These are phyloP conservation scores for Germaria angustata DNA, from an alignment of 2,888 invertebrate genomes.

Conservation along the genomic window DNA sequence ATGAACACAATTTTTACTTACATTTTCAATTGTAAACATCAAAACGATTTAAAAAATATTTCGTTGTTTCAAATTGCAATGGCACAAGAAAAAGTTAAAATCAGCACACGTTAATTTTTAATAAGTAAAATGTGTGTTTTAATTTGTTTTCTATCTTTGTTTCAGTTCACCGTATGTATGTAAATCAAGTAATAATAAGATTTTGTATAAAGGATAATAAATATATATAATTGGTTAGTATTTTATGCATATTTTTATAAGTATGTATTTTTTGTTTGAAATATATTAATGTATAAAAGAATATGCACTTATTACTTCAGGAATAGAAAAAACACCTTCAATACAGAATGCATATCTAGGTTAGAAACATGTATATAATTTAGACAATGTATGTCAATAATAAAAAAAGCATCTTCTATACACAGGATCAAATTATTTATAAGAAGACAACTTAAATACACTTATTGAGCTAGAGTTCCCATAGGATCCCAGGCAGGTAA, in stretches of 20 bases:
- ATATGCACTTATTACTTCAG: conserved; percentile 11
- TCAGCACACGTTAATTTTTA: not conserved
- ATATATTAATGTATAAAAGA: conserved; percentile 32
- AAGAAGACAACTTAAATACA: conserved; percentile 12
- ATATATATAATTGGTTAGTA: conserved; percentile 51
- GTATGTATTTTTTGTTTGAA: conserved; percentile 15
- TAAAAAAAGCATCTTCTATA: conserved; percentile 6
- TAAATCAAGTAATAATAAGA: conserved; percentile 49
- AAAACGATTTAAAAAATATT: too few species aligned
- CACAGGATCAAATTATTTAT: conserved; percentile 15
- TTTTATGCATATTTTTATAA: conserved; percentile 37
- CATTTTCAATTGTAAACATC: too few species aligned
- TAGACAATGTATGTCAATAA: conserved; percentile 1
- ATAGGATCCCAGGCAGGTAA: conserved; percentile 97
- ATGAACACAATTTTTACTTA: too few species aligned
- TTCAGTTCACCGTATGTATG: conserved; percentile 23
- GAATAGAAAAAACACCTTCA: conserved; percentile 24
- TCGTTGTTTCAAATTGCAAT: too few species aligned
- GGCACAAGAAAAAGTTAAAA: too few species aligned
- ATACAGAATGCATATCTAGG: conserved; percentile 36
- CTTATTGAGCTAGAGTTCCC: conserved; percentile 87
- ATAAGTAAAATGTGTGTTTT: conserved; percentile 65
- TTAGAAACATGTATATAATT: conserved; percentile 18
- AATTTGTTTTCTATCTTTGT: conserved; percentile 24
- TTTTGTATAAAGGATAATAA: conserved; percentile 46